Base-by-base conservation (phyloP, 2,888 invertebrate genomes). In the Melieria picta region DNA sequence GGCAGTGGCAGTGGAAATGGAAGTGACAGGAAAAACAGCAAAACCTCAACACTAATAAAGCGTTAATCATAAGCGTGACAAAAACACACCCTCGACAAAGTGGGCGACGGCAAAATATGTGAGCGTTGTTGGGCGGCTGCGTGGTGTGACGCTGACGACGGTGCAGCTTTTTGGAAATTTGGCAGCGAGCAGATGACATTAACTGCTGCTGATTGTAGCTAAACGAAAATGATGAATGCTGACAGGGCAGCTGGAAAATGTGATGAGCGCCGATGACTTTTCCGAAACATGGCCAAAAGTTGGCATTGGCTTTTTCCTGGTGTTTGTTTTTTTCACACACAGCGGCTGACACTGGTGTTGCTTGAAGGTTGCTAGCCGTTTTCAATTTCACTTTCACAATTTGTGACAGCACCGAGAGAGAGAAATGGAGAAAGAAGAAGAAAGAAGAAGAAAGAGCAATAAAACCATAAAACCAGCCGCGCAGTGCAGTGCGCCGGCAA, bases 11-110 rank as follows among this genome's bases (percentile, higher is more conserved):
- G 60, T 75, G 72, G 65, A 60, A 11, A 7, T 43, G 55, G 71
- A 71, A 78, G 78, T 79, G 79, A 82, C 80, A 81, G 81, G 72
- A 80, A 74, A 78, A 79, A 80, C 81, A 74, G 75, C 74, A 62
- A 80, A 81, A 81, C 80, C 81, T 82, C 81, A 82, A 81, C 81
- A 80, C 79, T 81, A 82, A 81, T 81, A 81, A 71, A 81, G 82
- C 81, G 82, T 81, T 81, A 78, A 82, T 81, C 82, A 80, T 82
- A 78, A 80, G 16, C 46, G 16, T 16, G n/a, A 7, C 61, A 45
- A 62, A 11, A 52, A 3, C 50, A 9, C 50, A 9, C 52, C 10
- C 52, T 52, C 56, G 66, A 57, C 42, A 58, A 43, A 43, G 55
- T 55, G 52, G 6, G 42, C 16, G 10, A 13, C 9, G 11, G 55